Evolutionary conservation across 2,797 vertebrate species (phyloP).

Genomic region (Cetoscarus ocellatus): DNA sequence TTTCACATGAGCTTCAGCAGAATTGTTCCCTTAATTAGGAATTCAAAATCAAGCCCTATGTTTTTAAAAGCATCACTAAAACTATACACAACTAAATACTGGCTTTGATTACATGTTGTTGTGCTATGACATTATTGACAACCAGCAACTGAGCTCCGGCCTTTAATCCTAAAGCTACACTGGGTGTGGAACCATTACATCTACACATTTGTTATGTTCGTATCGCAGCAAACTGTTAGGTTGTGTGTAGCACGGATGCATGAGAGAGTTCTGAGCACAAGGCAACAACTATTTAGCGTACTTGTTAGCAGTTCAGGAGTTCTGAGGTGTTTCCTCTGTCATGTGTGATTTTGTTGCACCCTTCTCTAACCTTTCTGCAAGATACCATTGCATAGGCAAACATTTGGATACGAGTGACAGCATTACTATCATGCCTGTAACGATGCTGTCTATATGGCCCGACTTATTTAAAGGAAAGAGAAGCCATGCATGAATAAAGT

Average conservation of each 20-base stretch:
- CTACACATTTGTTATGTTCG: not conserved
- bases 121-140: slow-evolving; percentile 11
- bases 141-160: slow-evolving; percentile 1
- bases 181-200: slow-evolving; percentile 15
- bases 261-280: slow-evolving; percentile 17
- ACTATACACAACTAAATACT: slow-evolving; percentile 16
- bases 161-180: slow-evolving; percentile 1
- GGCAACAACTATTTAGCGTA: not conserved
- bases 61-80: slow-evolving; percentile 27
- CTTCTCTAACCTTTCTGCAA: slow-evolving; percentile 9
- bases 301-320: not conserved
- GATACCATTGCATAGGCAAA: slow-evolving; percentile 3
- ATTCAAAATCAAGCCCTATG: not conserved
- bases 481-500: slow-evolving; percentile 56
- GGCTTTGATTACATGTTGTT: slow-evolving; percentile 3
- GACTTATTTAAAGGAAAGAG: slow-evolving; percentile 13
- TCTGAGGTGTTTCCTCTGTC: not conserved
- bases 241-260: slow-evolving; percentile 2
- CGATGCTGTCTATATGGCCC: slow-evolving; percentile 6
- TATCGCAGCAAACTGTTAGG: slow-evolving; percentile 9
- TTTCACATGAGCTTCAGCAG: slow-evolving; percentile 4
- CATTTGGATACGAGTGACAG: slow-evolving; percentile 1
- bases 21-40: slow-evolving; percentile 3
- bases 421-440: slow-evolving; percentile 20
- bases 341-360: not conserved